Base-by-base conservation (phyloP, 1,140 invertebrate species). In the Drosophila pectinifera region DNA sequence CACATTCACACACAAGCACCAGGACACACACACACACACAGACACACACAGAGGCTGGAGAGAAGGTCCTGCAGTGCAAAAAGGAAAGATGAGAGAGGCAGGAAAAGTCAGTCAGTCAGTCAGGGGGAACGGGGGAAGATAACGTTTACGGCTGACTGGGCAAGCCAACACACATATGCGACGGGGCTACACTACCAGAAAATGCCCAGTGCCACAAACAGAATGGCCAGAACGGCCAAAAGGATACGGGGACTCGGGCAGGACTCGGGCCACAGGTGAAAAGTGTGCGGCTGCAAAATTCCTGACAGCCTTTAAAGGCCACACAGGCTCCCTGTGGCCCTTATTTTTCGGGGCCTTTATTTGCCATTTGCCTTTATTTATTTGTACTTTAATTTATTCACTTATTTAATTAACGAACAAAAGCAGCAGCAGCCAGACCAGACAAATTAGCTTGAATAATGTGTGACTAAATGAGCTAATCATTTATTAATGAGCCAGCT, bases 101-200 rank as follows among this genome's bases (percentile, higher is more conserved):
- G 55, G 83, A 72, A 82, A 76, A 78, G 69, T 64, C 26, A 24
- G 24, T 18, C 1, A 16, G 11, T 31, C 28, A 16, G 4, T 39
- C 1, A 34, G 11, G 0, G 20, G 20, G 2, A 22, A 8, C 4
- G 7, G 14, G 14, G 6, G 3, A 16, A 64, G 83, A 88, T 88
- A 88, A 89, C 80, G 73, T 84, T 88, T 84, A 88, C 88, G 84
- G 72, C 80, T 77, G 73, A 70, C 80, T 89, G 83, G 78, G 63
- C 76, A 68, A 49, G 42, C 53, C n/a, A n/a, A 34, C n/a, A 26
- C 45, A 54, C 28, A 57, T 55, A 41, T 56, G 45, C 8, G 53
- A 8, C 13, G 53, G 65, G 24, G 13, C n/a, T 56, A 74, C 68
- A 64, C 51, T 73, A 38, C 38, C 22, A 46, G 31, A 74, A 74